Percentiles rank a stretch among this genome's conserved stretches.
Conservation (phyloP, 2,797 vertebrate species). For the Argyrosomus regius region DNA sequence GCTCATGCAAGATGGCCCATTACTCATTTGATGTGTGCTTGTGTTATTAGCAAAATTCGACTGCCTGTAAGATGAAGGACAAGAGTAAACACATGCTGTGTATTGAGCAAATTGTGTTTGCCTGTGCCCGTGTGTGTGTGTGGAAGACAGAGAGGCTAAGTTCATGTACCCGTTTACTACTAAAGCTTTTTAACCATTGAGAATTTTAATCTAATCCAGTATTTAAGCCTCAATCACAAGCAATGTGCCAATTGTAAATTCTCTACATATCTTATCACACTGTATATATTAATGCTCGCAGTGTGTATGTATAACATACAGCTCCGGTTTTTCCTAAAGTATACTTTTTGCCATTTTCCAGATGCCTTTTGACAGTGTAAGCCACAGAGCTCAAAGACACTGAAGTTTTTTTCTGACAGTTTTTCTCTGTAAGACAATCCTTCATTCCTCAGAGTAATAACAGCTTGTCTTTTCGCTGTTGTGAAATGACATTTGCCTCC, state of each 20-base stretch:
- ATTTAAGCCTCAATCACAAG: neutral
- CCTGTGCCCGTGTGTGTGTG: constrained; percentile 9
- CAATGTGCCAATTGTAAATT: neutral
- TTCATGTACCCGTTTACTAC: neutral
- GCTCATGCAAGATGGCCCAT: constrained; percentile 29
- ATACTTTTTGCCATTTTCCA: constrained; percentile 11
- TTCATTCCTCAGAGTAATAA: constrained; percentile 63
- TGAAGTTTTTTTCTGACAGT: constrained; percentile 47
- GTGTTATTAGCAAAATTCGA: constrained; percentile 48
- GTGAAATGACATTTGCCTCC: constrained; percentile 65
- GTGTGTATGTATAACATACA: constrained; percentile 2
- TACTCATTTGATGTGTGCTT: constrained; percentile 38
- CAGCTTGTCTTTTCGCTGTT: constrained; percentile 64
- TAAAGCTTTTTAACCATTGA: neutral
- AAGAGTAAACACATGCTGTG: constrained; percentile 39
- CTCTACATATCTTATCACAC: neutral
- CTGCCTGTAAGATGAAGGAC: constrained; percentile 50
- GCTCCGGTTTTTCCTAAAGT: neutral
- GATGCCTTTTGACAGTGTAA: constrained; percentile 18
- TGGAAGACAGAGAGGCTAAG: neutral
- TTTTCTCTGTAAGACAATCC: constrained; percentile 50
- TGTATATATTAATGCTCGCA: neutral
- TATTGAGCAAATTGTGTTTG: constrained; percentile 39
- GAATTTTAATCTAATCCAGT: neutral
- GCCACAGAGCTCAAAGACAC: constrained; percentile 21